phyloP scores from a whole-genome alignment of 1,140 invertebrate genomes.

The Bursaphelenchus mucronatus region DNA sequence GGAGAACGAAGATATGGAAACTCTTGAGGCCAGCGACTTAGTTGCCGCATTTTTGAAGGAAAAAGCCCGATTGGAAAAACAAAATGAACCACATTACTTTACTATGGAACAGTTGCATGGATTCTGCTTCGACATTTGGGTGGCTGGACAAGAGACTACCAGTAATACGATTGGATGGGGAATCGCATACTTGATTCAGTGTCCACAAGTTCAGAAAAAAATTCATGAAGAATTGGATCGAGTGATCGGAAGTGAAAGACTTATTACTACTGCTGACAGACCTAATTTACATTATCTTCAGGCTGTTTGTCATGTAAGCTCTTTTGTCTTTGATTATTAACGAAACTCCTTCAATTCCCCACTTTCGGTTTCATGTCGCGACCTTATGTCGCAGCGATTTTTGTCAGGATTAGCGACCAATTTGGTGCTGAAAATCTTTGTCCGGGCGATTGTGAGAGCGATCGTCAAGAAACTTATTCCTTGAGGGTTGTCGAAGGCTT shows the following conservation, averaged over 20 bases:
- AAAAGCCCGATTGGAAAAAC: not conserved
- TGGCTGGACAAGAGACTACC: slow-evolving; percentile 25
- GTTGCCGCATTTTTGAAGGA: slow-evolving; percentile 13
- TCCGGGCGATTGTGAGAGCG: no score
- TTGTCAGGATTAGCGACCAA: no score
- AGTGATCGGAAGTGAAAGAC: slow-evolving; percentile 18
- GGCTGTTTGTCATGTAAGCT: slow-evolving; percentile 9
- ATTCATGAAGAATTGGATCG: slow-evolving; percentile 20
- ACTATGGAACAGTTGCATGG: slow-evolving; percentile 8
- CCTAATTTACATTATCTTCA: slow-evolving; percentile 21
- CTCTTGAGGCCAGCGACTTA: not conserved
- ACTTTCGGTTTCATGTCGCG: no score
- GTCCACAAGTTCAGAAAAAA: slow-evolving; percentile 16
- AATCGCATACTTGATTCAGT: slow-evolving; percentile 21
- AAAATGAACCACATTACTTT: not conserved
- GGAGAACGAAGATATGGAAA: not conserved
- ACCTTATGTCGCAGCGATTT: no score
- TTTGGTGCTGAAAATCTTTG: no score
- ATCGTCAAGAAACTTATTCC: no score
- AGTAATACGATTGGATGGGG: slow-evolving; percentile 22
- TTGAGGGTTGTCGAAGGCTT: no score
- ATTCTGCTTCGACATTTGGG: slow-evolving; percentile 20
- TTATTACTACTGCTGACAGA: slow-evolving; percentile 15
- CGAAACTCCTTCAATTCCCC: no score
- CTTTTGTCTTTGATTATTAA: not conserved